A percentile compares a stretch with the other conserved stretches of the same genome.
These are phyloP conservation scores for Hoplodrina blanda DNA, from an alignment of 2,888 invertebrate genomes.

Conservation along the genomic window DNA sequence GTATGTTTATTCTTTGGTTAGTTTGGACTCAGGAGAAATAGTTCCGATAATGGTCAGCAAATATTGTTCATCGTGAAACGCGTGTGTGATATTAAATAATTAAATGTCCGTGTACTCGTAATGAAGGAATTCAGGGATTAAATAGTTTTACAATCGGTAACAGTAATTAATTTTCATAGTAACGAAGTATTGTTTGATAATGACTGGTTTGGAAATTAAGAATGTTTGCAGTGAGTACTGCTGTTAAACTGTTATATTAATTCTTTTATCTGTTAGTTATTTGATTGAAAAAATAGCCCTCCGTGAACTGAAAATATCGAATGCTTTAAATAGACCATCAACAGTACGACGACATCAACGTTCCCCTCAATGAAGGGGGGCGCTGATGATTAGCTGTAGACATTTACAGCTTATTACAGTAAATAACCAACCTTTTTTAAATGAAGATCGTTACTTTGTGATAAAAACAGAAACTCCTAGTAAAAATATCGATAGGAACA, in stretches of 20 bases:
- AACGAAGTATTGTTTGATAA: constrained; percentile 18
- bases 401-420: constrained; percentile 7
- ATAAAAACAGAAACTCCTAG: too few species aligned
- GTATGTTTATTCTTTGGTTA: constrained; percentile 3
- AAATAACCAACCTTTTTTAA: constrained; percentile 8
- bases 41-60: constrained; percentile 61
- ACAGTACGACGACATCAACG: constrained; percentile 14
- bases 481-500: background rate
- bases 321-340: constrained; percentile 18
- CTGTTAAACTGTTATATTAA: too few species aligned
- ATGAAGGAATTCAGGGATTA: constrained; percentile 18
- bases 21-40: constrained; percentile 42
- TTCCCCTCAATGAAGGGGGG: background rate
- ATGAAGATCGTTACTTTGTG: background rate
- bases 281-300: background rate
- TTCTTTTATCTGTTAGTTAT: too few species aligned
- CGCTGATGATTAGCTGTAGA: constrained; percentile 6
- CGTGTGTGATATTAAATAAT: constrained; percentile 49
- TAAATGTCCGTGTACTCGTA: constrained; percentile 17
- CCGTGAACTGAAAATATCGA: background rate
- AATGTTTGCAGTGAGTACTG: background rate
- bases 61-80: constrained; percentile 50
- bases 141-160: constrained; percentile 25
- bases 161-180: constrained; percentile 1
- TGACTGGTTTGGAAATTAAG: background rate